Evolutionary conservation across 2,113 vertebrate genomes (phyloP).

Genomic region (Pomatostomus ruficeps): DNA sequence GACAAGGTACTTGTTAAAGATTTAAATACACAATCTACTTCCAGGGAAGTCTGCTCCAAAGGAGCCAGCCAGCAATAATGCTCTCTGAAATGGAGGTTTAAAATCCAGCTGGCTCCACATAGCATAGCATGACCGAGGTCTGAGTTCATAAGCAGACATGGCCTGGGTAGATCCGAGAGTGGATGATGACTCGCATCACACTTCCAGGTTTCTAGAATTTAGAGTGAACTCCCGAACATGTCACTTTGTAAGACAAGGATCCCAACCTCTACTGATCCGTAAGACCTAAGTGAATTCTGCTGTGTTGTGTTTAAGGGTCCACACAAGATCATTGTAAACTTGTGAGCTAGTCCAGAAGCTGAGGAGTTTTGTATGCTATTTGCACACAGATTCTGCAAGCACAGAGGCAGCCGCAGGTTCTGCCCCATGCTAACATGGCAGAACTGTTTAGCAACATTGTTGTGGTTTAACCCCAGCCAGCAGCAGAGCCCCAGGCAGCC

Average conservation of each 20-base stretch:
- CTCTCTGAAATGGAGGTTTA: background rate
- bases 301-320: background rate
- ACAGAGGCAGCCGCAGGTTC: background rate
- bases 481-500: background rate
- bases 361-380: background rate
- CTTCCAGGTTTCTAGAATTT: background rate
- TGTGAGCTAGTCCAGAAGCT: background rate
- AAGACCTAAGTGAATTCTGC: background rate
- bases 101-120: fast-evolving
- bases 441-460: background rate
- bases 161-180: background rate
- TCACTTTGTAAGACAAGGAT: background rate
- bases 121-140: fast-evolving
- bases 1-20: background rate
- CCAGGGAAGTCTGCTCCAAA: background rate
- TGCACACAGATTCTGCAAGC: background rate
- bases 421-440: background rate
- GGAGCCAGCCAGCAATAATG: background rate
- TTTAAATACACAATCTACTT: background rate
- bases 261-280: background rate
- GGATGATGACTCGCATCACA: background rate
- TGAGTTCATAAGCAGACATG: background rate
- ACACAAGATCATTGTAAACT: background rate
- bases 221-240: background rate
- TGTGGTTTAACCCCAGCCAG: background rate